Evolutionary conservation across 2,113 vertebrate species (phyloP).

Genomic region (Channa maculata): DNA sequence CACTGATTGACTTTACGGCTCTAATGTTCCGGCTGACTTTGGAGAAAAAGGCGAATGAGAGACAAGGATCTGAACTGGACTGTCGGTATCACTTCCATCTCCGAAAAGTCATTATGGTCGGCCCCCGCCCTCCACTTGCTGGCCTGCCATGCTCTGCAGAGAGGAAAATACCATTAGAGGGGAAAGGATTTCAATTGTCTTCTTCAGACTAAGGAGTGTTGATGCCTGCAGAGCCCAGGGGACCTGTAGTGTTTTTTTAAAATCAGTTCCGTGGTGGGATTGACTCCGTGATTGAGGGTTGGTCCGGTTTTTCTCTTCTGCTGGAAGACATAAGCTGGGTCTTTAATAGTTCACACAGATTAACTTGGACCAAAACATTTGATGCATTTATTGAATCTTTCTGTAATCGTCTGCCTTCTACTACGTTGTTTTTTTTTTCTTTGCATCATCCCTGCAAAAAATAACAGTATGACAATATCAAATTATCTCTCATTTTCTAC

Average conservation of each 20-base stretch:
- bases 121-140: constrained; percentile 27
- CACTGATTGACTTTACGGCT: constrained; percentile 53
- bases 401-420: not conserved
- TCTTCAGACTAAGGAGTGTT: constrained; percentile 40
- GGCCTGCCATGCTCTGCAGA: constrained; percentile 50
- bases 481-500: constrained; percentile 46
- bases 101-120: constrained; percentile 64
- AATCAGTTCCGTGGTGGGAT: constrained; percentile 48
- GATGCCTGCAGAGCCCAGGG: constrained; percentile 17
- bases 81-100: constrained; percentile 68
- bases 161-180: constrained; percentile 63
- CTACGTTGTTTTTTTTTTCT: constrained; percentile 2
- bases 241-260: constrained; percentile 56
- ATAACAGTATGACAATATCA: constrained; percentile 36
- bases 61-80: constrained; percentile 62
- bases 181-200: constrained; percentile 67
- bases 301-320: not conserved
- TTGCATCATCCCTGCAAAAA: constrained; percentile 29
- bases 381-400: constrained; percentile 4
- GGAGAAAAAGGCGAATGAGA: constrained; percentile 27
- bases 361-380: constrained; percentile 8
- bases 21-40: constrained; percentile 54
- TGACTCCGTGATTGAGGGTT: constrained; percentile 34
- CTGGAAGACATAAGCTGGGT: not conserved
- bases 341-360: not conserved